These are phyloP conservation scores for Sphyrna mokarran DNA, from an alignment of 2,113 vertebrate species.

Conservation along the genomic window DNA sequence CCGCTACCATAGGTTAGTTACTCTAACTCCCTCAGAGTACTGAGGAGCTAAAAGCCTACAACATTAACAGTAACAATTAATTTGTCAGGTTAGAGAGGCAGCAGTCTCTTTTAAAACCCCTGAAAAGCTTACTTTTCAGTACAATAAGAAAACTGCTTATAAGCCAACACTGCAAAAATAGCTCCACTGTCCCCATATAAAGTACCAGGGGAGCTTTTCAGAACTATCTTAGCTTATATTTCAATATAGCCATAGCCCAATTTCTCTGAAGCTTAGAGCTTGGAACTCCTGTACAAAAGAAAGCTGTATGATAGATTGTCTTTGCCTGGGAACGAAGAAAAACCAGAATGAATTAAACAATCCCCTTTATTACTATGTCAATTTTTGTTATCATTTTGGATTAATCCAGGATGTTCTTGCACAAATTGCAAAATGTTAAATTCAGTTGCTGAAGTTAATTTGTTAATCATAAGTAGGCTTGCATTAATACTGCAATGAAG, in stretches of 20 bases:
- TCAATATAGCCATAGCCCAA: neutral
- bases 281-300: no score
- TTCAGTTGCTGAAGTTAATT: no score
- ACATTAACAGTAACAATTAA: constrained; percentile 18
- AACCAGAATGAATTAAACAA: neutral
- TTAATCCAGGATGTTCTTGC: neutral
- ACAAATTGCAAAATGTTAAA: neutral
- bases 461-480: no score
- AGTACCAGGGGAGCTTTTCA: neutral
- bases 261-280: neutral
- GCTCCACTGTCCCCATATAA: neutral
- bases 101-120: neutral
- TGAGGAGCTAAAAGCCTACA: neutral
- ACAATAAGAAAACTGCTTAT: neutral
- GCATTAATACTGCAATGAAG: no score
- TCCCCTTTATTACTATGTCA: neutral
- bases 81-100: neutral
- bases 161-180: neutral
- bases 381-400: neutral
- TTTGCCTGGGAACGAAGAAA: neutral
- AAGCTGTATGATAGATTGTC: neutral
- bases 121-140: neutral
- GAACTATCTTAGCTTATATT: neutral
- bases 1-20: neutral
- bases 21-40: no score